Evolutionary conservation across 2,797 vertebrate genomes (phyloP), one percentile per base, ranked within the genome.

Genomic region (Microcaecilia unicolor): DNA sequence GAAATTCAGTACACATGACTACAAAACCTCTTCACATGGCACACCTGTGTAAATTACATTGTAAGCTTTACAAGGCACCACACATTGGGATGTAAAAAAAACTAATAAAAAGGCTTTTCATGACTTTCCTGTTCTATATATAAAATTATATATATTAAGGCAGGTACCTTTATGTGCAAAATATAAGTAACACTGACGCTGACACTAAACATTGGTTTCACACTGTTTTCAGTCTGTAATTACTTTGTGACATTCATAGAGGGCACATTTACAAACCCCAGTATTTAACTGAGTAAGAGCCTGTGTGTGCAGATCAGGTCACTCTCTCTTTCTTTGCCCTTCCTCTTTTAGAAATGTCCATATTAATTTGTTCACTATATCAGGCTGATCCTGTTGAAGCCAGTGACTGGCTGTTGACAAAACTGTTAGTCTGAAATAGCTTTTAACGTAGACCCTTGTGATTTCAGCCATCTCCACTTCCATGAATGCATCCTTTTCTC

Each of bases 291-390:
- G 62, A 40, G 28, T 6, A 42, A 54, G 35, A 54, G 39, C 55
- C 70, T 68, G 55, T 58, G 58, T n/a, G n/a, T 24, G 17, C 27
- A 59, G 64, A 64, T 20, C 42, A 45, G 52, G 41, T 80, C 64
- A 83, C 29, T 78, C 67, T 66, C 67, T 84, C 79, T 87, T 91
- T 32, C 86, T 82, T 46, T 86, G 83, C 59, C 84, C 84, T 52
- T 93, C 89, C 73, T 97, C 92, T 61, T 94, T 94, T 39, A 98
- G 83, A 78, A 99, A 99, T 54, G 91, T 97, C 94, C 94, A 97
- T 78, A 97, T 97, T 72, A 99, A 80, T 47, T 90, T 93, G 77
- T 98, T 99, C 31, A 97, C 92, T 33, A 94, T 90, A 36, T 99
- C 89, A 2, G 94, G 93, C 72, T 97, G 93, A 73, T 98, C 93